Evolutionary conservation across 2,888 invertebrate species (phyloP).

Genomic region (Perizoma flavofasciatum): DNA sequence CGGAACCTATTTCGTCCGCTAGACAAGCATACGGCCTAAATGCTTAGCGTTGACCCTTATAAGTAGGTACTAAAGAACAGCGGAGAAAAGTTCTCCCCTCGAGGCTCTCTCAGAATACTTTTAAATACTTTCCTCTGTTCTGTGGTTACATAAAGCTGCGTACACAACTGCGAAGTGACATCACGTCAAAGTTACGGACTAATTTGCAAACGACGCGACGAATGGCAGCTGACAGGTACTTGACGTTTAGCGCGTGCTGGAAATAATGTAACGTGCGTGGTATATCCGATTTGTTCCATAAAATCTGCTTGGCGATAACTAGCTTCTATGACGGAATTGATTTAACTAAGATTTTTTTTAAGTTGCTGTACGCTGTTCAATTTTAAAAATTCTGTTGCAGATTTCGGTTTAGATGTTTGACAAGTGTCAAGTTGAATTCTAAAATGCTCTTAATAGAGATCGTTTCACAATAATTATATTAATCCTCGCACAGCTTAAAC

Average conservation of each 20-base stretch:
- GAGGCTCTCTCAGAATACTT: conserved; percentile 41
- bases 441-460: no score
- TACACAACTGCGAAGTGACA: conserved; percentile 43
- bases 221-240: conserved; percentile 32
- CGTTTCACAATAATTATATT: no score
- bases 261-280: conserved; percentile 24
- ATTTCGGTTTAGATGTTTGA: no score
- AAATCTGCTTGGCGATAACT: conserved; percentile 1
- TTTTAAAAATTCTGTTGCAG: neutral
- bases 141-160: conserved; percentile 50
- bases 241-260: conserved; percentile 38
- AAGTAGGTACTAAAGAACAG: conserved; percentile 39
- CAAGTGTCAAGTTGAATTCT: no score
- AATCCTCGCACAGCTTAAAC: no score
- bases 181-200: conserved; percentile 51
- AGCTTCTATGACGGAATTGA: neutral
- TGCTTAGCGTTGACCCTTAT: conserved; percentile 40
- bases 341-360: neutral
- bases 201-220: conserved; percentile 46
- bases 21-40: conserved; percentile 21
- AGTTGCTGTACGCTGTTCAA: neutral
- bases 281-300: neutral
- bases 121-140: conserved; percentile 46
- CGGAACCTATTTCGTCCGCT: conserved; percentile 4
- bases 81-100: conserved; percentile 42